Evolutionary conservation across 2,797 vertebrate species (phyloP).

Genomic region (Sebastes steindachneri): DNA sequence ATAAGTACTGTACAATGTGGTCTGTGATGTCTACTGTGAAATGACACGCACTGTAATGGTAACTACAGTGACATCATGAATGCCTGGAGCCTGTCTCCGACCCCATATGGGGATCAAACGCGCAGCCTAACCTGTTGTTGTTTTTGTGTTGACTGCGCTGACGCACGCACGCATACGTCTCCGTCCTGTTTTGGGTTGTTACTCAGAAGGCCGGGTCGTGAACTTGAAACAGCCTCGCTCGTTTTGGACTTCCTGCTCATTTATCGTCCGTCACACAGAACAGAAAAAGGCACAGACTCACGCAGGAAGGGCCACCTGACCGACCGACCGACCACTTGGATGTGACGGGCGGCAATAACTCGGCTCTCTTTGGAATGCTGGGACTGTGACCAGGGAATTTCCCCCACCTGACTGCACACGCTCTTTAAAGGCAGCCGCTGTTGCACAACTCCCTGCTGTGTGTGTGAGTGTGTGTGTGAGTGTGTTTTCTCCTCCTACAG

Average conservation of each 20-base stretch:
- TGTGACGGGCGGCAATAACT: not conserved
- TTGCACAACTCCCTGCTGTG: constrained; percentile 30
- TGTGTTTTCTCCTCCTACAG: constrained; percentile 20
- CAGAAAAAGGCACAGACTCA: constrained; percentile 18
- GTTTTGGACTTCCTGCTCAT: constrained; percentile 57
- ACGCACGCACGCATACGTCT: not conserved
- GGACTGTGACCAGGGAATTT: constrained; percentile 60
- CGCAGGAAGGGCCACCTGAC: not conserved
- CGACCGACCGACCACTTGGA: constrained; percentile 66
- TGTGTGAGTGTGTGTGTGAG: not conserved
- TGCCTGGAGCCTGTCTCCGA: constrained; percentile 8
- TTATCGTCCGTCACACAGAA: constrained; percentile 23
- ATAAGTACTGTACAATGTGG: not conserved
- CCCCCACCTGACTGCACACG: constrained; percentile 70
- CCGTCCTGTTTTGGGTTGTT: constrained; percentile 25
- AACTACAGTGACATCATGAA: not conserved
- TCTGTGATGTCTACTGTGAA: constrained; percentile 17
- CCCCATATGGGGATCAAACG: constrained; percentile 38
- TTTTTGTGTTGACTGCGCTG: constrained; percentile 5
- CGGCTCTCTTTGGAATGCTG: constrained; percentile 48
- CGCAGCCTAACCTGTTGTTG: constrained; percentile 7
- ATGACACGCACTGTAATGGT: not conserved
- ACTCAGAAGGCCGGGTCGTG: not conserved
- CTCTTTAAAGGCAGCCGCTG: constrained; percentile 50
- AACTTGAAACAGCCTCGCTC: constrained; percentile 27